Evolutionary conservation across 2,888 invertebrate species (phyloP).

Genomic region (Volucella inflata): DNA sequence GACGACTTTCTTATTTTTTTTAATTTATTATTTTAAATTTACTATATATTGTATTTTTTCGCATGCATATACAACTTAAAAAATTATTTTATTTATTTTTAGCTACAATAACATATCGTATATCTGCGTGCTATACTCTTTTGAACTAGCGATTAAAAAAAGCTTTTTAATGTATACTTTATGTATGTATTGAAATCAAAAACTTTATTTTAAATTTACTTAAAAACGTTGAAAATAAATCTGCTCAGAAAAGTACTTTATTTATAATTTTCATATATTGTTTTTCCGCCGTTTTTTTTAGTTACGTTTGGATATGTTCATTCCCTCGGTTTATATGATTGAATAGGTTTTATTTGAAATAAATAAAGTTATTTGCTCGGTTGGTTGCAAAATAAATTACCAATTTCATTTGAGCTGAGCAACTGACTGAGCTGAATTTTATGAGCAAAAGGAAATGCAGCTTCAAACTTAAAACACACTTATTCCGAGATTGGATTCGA

Average conservation of each 20-base stretch:
- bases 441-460: too few species aligned
- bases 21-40: neutral
- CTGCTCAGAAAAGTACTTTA: neutral
- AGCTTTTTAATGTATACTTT: conserved; percentile 13
- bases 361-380: too few species aligned
- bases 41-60: neutral
- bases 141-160: conserved; percentile 2
- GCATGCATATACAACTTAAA: too few species aligned
- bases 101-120: conserved; percentile 62
- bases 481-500: too few species aligned
- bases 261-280: neutral
- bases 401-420: too few species aligned
- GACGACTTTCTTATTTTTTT: neutral
- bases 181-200: conserved; percentile 1
- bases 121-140: conserved; percentile 30
- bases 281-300: too few species aligned
- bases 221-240: neutral
- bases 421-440: too few species aligned
- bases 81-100: neutral
- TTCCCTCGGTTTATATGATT: too few species aligned
- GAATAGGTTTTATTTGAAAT: too few species aligned
- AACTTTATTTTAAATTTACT: neutral
- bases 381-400: too few species aligned
- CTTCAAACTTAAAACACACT: too few species aligned
- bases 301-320: too few species aligned